phyloP scores from a whole-genome alignment of 2,888 invertebrate genomes.

The Drosophila sordidapex region DNA sequence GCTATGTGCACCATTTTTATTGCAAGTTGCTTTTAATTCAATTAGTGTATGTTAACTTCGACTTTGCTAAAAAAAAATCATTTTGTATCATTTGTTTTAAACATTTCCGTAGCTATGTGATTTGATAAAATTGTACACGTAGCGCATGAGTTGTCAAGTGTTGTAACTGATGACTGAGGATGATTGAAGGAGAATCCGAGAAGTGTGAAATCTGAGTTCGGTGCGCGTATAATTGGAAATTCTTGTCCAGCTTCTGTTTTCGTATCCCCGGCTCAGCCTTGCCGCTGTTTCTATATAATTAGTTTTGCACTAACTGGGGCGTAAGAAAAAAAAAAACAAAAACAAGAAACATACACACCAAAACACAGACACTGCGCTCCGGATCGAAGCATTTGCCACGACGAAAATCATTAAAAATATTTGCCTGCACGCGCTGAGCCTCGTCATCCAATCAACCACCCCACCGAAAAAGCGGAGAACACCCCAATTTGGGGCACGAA shows the following conservation, averaged over 20 bases:
- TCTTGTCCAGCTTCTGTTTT: constrained; percentile 47
- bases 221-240: constrained; percentile 52
- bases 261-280: constrained; percentile 17
- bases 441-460: constrained; percentile 78
- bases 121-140: constrained; percentile 50
- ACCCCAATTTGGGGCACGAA: constrained; percentile 82
- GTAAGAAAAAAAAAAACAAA: constrained; percentile 49
- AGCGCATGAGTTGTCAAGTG: constrained; percentile 46
- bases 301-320: constrained; percentile 78
- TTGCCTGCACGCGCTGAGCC: constrained; percentile 77
- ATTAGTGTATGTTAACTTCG: constrained; percentile 11
- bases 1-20: background rate
- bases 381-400: constrained; percentile 63
- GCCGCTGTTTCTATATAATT: constrained; percentile 60
- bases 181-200: constrained; percentile 15
- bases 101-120: constrained; percentile 28
- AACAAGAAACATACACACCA: constrained; percentile 23
- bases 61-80: no score
- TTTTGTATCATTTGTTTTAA: constrained; percentile 6
- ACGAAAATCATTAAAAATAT: constrained; percentile 77
- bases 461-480: constrained; percentile 45
- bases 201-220: constrained; percentile 33
- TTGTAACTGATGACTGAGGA: constrained; percentile 39
- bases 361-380: constrained; percentile 37
- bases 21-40: background rate